These are phyloP conservation scores for Psilopsiagon aymara DNA, from an alignment of 2,113 vertebrate species.

Conservation along the genomic window DNA sequence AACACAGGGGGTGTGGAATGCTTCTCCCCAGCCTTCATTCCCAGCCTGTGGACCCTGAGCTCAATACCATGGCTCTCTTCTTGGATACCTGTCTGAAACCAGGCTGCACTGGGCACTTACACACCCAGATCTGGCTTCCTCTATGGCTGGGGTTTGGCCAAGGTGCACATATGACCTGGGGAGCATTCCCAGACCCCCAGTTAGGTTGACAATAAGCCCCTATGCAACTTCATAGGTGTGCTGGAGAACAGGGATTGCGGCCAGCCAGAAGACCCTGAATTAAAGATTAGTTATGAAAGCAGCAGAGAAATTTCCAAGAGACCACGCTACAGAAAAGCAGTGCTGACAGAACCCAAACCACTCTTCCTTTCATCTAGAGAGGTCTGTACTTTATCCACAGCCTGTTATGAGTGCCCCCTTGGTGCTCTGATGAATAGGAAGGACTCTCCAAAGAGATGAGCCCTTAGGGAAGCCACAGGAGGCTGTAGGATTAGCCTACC, in stretches of 20 bases:
- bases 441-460: neutral
- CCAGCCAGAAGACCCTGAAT: neutral
- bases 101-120: neutral
- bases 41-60: neutral
- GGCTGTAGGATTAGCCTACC: neutral
- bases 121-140: neutral
- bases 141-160: neutral
- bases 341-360: neutral
- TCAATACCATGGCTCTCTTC: neutral
- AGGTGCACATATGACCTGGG: rapidly evolving
- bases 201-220: neutral
- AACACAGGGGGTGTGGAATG: neutral
- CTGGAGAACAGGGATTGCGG: neutral
- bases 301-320: neutral
- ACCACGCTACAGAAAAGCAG: neutral
- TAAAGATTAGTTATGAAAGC: neutral
- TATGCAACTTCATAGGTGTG: neutral
- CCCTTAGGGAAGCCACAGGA: neutral
- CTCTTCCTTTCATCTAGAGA: neutral
- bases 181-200: neutral
- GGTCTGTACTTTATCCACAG: neutral
- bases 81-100: neutral
- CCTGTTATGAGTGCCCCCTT: neutral
- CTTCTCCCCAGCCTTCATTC: neutral
- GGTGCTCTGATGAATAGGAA: neutral